A percentile compares a stretch with the other conserved stretches of the same genome.
Conservation (phyloP, 1,140 invertebrate species). For the Diuraphis noxia region DNA sequence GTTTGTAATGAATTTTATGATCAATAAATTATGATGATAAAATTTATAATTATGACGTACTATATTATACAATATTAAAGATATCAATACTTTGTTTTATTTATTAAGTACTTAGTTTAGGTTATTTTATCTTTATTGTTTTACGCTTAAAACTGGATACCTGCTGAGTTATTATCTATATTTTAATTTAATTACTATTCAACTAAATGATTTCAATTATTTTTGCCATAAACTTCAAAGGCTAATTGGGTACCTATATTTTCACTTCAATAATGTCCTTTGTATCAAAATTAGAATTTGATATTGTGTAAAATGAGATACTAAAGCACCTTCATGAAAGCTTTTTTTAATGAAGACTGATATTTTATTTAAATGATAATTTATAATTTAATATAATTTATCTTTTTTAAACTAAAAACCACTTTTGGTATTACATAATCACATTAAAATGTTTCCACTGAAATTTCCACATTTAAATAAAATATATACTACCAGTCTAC, state of each 20-base stretch:
- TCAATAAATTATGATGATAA: not conserved
- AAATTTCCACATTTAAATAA: not conserved
- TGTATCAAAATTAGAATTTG: not conserved
- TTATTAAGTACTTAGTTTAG: not conserved
- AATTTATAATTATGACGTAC: not conserved
- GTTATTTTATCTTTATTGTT: not conserved
- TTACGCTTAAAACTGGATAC: not conserved
- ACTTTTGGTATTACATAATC: not conserved
- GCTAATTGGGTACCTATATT: not conserved
- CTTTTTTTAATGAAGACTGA: not conserved
- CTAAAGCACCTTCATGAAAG: not conserved
- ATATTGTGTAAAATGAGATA: slow-evolving; percentile 17
- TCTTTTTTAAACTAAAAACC: not conserved
- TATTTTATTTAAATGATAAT: not conserved
- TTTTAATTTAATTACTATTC: not conserved
- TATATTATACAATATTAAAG: not conserved
- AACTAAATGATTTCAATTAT: not conserved
- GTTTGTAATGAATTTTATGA: not conserved
- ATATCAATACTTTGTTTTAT: not conserved
- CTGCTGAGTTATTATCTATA: not conserved
- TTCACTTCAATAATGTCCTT: not conserved
- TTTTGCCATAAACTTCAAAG: not conserved
- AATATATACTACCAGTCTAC: no score
- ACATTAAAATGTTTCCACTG: not conserved
- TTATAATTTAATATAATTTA: not conserved